These are phyloP conservation scores for Holacanthella duospinosa DNA, from an alignment of 2,888 invertebrate species.

Conservation along the genomic window DNA sequence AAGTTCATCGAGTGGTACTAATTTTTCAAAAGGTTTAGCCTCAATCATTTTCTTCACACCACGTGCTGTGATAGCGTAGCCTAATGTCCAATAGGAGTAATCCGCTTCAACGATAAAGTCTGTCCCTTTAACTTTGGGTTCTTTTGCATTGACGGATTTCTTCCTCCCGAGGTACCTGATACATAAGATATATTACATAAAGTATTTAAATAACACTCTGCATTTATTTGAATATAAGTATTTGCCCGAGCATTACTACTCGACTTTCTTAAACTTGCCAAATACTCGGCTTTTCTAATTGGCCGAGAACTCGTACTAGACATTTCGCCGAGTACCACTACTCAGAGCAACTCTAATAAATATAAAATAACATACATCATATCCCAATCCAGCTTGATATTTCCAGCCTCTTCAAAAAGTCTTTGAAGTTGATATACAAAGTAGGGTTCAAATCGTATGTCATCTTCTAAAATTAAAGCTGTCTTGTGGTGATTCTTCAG, in stretches of 20 bases:
- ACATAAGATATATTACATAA: not conserved
- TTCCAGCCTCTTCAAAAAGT: slow-evolving; percentile 55
- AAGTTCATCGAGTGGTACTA: slow-evolving; percentile 94
- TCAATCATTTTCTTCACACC: slow-evolving; percentile 76
- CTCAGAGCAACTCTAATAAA: too few relatives aligned
- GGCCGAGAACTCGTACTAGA: too few relatives aligned
- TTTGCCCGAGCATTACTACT: too few relatives aligned
- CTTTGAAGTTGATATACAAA: slow-evolving; percentile 58
- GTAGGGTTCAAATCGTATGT: slow-evolving; percentile 80
- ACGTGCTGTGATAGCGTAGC: slow-evolving; percentile 65
- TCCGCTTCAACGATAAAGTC: slow-evolving; percentile 61
- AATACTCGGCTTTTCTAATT: too few relatives aligned
- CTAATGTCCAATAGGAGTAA: slow-evolving; percentile 98
- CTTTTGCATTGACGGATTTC: slow-evolving; percentile 59
- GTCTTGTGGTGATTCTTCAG: slow-evolving; percentile 50
- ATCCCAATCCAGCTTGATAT: slow-evolving; percentile 63
- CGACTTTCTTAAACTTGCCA: too few relatives aligned
- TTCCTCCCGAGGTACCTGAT: slow-evolving; percentile 87
- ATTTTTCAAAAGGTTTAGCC: slow-evolving; percentile 65
- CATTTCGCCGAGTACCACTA: too few relatives aligned
- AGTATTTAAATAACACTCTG: too few relatives aligned
- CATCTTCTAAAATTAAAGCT: slow-evolving; percentile 83
- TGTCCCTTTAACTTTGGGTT: slow-evolving; percentile 57
- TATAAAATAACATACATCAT: slow-evolving; percentile 69
- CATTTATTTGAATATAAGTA: too few relatives aligned